A percentile compares a stretch with the other conserved stretches of the same genome.
Conservation (phyloP, 2,113 vertebrate species). For the Myotis brandtii region DNA sequence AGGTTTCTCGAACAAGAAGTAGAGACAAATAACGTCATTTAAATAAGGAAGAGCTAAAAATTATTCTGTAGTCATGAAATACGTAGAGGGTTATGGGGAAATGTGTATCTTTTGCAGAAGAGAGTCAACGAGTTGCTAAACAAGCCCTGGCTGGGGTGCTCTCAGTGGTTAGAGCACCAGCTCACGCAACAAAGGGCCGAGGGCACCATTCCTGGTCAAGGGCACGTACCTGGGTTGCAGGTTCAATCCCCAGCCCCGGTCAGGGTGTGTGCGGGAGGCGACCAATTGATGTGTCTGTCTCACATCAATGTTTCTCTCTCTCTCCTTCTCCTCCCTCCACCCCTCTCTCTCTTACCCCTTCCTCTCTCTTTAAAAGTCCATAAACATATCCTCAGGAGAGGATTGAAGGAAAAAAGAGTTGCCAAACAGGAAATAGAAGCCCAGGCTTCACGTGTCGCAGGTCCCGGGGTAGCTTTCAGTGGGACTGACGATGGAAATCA, state of each 20-base stretch:
- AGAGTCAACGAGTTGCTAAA: not conserved
- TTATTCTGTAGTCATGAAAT: not conserved
- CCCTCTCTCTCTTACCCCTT: too few species aligned
- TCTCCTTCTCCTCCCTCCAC: too few species aligned
- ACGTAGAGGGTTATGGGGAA: not conserved
- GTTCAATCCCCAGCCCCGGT: too few species aligned
- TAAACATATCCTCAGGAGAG: too few species aligned
- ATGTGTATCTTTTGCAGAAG: not conserved
- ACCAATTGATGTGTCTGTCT: too few species aligned
- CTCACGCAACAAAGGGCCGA: too few species aligned
- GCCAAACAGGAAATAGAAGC: not conserved
- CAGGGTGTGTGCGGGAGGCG: too few species aligned
- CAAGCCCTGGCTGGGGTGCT: not conserved
- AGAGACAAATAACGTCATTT: not conserved
- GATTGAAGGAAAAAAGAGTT: not conserved
- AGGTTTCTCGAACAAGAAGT: not conserved
- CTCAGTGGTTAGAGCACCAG: too few species aligned
- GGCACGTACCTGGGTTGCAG: too few species aligned
- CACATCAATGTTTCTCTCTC: too few species aligned
- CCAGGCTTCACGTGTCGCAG: fast-evolving
- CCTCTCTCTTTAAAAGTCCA: too few species aligned
- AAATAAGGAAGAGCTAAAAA: not conserved
- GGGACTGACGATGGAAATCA: not conserved
- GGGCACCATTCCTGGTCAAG: too few species aligned
- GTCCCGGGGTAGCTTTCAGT: not conserved